Evolutionary conservation across 2,888 invertebrate genomes (phyloP).

Genomic region (Limulus polyphemus): DNA sequence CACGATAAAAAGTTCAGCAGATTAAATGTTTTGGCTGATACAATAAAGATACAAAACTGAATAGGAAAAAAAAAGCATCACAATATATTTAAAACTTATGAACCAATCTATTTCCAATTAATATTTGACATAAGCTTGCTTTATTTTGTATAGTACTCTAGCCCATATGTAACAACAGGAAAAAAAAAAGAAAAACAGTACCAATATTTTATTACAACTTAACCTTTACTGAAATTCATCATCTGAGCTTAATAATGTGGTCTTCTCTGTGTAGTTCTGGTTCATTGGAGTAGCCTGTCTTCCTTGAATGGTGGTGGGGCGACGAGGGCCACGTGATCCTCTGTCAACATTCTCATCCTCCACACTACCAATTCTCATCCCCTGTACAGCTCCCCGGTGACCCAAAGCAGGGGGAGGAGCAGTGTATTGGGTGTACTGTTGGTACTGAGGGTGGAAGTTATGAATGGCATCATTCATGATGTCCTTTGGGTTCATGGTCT

Average conservation of each 20-base stretch:
- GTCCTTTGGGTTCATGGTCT: slow-evolving; percentile 96
- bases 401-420: slow-evolving; percentile 14
- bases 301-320: slow-evolving; percentile 11
- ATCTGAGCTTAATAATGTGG: slow-evolving; percentile 86
- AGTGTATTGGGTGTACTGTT: slow-evolving; percentile 93
- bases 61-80: too few relatives aligned
- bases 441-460: slow-evolving; percentile 99
- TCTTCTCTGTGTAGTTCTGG: slow-evolving; percentile 81
- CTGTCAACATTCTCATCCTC: slow-evolving; percentile 10
- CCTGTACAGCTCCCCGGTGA: not conserved
- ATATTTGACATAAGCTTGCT: too few relatives aligned
- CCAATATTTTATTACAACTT: too few relatives aligned
- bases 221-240: slow-evolving; percentile 70
- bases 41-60: too few relatives aligned
- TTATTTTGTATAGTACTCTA: too few relatives aligned
- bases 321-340: slow-evolving; percentile 4
- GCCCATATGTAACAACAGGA: too few relatives aligned
- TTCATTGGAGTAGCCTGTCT: slow-evolving; percentile 26
- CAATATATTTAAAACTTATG: too few relatives aligned
- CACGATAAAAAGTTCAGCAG: too few relatives aligned
- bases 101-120: too few relatives aligned
- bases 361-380: slow-evolving; percentile 1
- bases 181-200: too few relatives aligned
- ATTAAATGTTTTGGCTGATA: too few relatives aligned
- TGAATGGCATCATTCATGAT: slow-evolving; percentile 99